Conservation (phyloP, 2,888 invertebrate species). For the Leuctra nigra region DNA sequence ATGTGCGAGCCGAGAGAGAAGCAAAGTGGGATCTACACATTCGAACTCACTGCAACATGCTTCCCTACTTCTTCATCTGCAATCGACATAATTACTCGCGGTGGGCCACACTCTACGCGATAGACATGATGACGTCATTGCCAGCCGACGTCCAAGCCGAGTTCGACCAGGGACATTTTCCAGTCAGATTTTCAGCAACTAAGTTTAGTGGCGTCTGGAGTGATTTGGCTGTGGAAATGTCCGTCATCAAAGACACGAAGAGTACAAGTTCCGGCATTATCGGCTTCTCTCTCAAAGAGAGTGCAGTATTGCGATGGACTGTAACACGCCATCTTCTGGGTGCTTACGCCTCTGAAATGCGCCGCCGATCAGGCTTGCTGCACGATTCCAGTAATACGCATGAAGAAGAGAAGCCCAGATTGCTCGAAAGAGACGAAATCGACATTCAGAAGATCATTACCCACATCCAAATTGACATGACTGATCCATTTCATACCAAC, state of each 20-base stretch:
- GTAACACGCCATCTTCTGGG: conserved; percentile 5
- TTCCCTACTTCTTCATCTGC: conserved; percentile 4
- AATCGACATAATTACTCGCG: neutral
- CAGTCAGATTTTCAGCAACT: neutral
- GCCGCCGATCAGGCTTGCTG: neutral
- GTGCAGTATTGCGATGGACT: neutral
- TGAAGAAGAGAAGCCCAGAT: neutral
- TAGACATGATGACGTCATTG: conserved; percentile 1
- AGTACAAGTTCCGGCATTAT: neutral
- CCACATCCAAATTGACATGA: neutral
- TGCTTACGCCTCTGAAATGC: conserved; percentile 1
- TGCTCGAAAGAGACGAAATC: neutral
- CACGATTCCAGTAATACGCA: neutral
- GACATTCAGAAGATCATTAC: neutral
- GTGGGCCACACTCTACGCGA: conserved; percentile 1
- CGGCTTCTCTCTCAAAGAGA: conserved; percentile 7
- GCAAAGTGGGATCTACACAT: neutral
- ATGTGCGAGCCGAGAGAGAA: neutral
- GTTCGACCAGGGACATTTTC: neutral
- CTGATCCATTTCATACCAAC: neutral
- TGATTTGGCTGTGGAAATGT: conserved; percentile 7
- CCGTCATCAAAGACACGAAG: conserved; percentile 2
- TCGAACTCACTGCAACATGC: neutral
- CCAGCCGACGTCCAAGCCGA: neutral
- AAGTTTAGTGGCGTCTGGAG: conserved; percentile 9